phyloP scores from a whole-genome alignment of 2,113 vertebrate species.

The Stegostoma tigrinum region DNA sequence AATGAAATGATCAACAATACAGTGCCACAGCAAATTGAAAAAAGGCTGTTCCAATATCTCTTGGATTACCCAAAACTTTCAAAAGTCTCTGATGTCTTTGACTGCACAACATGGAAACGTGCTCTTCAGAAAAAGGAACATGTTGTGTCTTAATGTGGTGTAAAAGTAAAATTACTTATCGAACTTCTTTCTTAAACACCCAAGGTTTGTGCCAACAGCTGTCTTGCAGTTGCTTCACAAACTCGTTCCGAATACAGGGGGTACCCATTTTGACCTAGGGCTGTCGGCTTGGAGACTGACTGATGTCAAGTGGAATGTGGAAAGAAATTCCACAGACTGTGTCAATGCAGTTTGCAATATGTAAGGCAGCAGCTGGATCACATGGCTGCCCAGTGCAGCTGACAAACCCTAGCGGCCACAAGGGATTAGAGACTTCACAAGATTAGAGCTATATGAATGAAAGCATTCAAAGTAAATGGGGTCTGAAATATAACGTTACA shows the following conservation, averaged over 20 bases:
- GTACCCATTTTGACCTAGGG: neutral
- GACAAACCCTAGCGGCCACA: neutral
- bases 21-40: neutral
- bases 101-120: neutral
- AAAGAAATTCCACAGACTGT: neutral
- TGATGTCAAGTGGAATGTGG: slow-evolving; percentile 16
- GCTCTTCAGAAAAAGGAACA: neutral
- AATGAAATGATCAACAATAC: neutral
- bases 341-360: neutral
- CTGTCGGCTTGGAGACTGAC: neutral
- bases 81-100: neutral
- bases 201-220: slow-evolving; percentile 5
- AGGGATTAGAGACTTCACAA: slow-evolving; percentile 4
- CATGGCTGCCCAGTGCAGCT: slow-evolving; percentile 12
- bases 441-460: slow-evolving; percentile 4
- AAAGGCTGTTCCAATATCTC: neutral
- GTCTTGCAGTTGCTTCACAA: neutral
- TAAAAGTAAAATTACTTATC: neutral
- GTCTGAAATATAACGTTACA: neutral
- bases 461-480: neutral
- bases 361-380: neutral
- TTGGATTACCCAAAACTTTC: neutral
- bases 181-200: neutral
- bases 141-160: neutral
- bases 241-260: neutral